A percentile compares a stretch with the other conserved stretches of the same genome.
Evolutionary conservation across 2,113 vertebrate genomes (phyloP).

Genomic region (Grus americana): DNA sequence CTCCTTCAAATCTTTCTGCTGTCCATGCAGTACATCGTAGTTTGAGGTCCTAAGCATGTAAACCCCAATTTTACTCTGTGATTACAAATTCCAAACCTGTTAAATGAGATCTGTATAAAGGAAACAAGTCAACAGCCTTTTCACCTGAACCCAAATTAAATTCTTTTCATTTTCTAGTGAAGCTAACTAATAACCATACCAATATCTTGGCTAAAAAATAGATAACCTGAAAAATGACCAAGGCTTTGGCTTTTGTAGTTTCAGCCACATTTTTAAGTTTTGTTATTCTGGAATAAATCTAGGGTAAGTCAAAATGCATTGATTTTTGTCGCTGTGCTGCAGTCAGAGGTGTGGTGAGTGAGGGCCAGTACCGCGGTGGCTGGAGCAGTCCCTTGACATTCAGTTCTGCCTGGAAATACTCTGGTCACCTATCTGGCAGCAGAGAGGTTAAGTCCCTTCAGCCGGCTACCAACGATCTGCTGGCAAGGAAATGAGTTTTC

Average conservation of each 20-base stretch:
- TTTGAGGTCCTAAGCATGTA: neutral
- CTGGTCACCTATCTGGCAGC: neutral
- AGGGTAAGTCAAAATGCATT: neutral
- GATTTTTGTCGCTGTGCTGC: neutral
- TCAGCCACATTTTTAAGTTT: neutral
- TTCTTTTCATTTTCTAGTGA: neutral
- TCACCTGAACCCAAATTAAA: neutral
- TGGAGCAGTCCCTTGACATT: accelerated
- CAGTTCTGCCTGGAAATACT: neutral
- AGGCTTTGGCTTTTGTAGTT: neutral
- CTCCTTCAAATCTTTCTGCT: neutral
- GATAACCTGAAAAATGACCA: neutral
- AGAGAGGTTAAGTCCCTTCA: neutral
- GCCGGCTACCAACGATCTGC: neutral
- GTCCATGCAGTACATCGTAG: neutral
- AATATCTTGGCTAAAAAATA: neutral
- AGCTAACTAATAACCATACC: neutral
- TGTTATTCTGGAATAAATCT: neutral
- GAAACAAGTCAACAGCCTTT: neutral
- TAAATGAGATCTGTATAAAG: neutral
- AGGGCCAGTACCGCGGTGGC: neutral
- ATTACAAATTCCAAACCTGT: neutral
- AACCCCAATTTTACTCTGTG: neutral
- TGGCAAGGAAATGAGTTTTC: slow-evolving; percentile 20
- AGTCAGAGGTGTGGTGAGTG: neutral